These are phyloP conservation scores for Phthorimaea operculella DNA, from an alignment of 1,140 invertebrate genomes.

Conservation along the genomic window DNA sequence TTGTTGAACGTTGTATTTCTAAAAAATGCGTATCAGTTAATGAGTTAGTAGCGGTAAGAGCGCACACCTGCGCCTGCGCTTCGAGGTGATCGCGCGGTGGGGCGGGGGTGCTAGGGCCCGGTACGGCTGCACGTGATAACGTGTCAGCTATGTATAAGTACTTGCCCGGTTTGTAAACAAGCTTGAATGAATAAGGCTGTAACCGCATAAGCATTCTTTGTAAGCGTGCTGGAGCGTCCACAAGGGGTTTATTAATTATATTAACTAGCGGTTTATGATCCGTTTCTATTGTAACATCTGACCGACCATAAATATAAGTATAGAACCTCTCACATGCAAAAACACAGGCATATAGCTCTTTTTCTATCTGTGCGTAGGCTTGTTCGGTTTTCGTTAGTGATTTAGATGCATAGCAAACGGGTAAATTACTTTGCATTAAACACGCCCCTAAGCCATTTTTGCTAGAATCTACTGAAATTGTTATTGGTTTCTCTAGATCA, in stretches of 20 bases:
- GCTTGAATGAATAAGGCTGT: conserved; percentile 10
- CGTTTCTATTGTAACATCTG: too few species aligned
- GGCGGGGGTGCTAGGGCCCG: neutral
- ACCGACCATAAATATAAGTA: conserved; percentile 16
- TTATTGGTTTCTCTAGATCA: neutral
- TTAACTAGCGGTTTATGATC: conserved; percentile 12
- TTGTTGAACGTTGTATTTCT: conserved; percentile 1
- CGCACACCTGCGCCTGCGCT: conserved; percentile 2
- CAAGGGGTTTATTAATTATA: conserved; percentile 15
- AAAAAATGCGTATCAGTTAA: conserved; percentile 5
- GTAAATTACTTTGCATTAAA: conserved; percentile 3
- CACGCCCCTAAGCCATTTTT: conserved; percentile 2
- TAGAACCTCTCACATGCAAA: conserved; percentile 13
- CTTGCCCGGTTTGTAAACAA: conserved; percentile 14
- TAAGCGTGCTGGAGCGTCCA: conserved; percentile 9
- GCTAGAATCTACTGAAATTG: conserved; percentile 1
- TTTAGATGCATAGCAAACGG: conserved; percentile 2
- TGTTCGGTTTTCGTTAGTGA: conserved; percentile 4
- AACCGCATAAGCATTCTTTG: too few species aligned
- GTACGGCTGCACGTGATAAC: conserved; percentile 4
- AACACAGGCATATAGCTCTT: conserved; percentile 2
- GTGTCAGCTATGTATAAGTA: conserved; percentile 12
- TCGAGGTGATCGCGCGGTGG: neutral
- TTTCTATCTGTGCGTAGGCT: conserved; percentile 5
- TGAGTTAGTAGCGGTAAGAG: neutral